phyloP scores from a whole-genome alignment of 2,113 vertebrate genomes.

The Rhinoderma darwinii region DNA sequence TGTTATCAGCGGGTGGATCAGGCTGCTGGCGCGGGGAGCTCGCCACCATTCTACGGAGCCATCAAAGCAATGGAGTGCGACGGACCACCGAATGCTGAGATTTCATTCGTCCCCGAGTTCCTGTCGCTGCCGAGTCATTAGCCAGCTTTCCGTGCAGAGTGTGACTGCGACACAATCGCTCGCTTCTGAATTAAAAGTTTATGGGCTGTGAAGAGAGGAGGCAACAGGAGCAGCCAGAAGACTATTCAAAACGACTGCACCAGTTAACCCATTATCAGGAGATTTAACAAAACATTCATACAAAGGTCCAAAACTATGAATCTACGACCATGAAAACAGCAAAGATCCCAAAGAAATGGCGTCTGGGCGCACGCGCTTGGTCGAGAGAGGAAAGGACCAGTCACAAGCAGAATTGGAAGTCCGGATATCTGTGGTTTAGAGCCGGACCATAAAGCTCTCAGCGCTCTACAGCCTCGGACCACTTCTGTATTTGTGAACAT shows the following conservation, averaged over 20 bases:
- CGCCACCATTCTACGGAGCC: neutral
- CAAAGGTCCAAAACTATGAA: neutral
- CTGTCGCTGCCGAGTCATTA: constrained; percentile 45
- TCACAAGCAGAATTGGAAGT: neutral
- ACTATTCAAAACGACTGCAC: neutral
- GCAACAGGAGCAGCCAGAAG: neutral
- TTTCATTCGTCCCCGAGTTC: constrained; percentile 20
- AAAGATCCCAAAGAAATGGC: neutral
- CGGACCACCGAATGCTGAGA: constrained; percentile 21
- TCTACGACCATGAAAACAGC: neutral
- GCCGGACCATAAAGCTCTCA: neutral
- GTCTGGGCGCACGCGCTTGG: neutral
- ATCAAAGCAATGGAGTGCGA: constrained; percentile 19
- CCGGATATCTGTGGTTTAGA: neutral
- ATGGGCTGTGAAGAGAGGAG: constrained; percentile 46
- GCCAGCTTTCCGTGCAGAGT: constrained; percentile 22
- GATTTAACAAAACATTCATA: neutral
- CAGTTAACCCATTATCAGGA: neutral
- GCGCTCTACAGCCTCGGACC: neutral
- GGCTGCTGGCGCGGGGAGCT: neutral
- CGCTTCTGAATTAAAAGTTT: constrained; percentile 48
- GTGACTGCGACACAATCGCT: neutral
- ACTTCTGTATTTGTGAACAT: constrained; percentile 2
- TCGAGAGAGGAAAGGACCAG: neutral
- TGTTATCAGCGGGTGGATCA: constrained; percentile 21